These are phyloP conservation scores for Cosmia trapezina DNA, from an alignment of 2,888 invertebrate genomes.

Conservation along the genomic window DNA sequence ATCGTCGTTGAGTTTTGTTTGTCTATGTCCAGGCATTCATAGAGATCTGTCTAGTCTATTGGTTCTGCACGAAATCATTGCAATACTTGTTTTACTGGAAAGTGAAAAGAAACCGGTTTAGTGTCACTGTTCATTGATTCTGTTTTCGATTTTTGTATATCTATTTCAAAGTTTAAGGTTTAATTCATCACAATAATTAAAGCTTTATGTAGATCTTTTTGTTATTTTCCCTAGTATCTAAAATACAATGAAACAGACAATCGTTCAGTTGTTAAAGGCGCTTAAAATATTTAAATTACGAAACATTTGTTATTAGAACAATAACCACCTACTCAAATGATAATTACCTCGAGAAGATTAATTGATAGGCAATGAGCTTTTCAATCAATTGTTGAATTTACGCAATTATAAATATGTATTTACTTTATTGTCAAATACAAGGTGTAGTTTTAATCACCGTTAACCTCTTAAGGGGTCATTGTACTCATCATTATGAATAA, in stretches of 20 bases:
- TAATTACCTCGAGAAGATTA: background rate
- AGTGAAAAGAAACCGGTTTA: no score
- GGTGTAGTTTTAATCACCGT: no score
- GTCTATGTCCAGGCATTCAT: background rate
- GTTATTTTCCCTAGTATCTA: background rate
- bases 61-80: no score
- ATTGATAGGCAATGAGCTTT: background rate
- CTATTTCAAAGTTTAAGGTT: background rate
- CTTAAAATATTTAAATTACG: background rate
- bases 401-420: no score
- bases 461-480: no score
- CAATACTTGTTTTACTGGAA: no score
- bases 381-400: background rate
- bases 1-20: slow-evolving; percentile 1
- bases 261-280: no score
- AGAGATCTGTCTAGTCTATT: background rate
- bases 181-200: background rate
- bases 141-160: background rate
- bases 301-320: background rate
- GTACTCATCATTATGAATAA: no score
- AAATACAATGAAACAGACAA: background rate
- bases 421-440: no score
- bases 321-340: background rate
- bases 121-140: background rate
- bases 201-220: background rate